Conservation (phyloP, 2,888 invertebrate species). For the Invenusta paracnida region DNA sequence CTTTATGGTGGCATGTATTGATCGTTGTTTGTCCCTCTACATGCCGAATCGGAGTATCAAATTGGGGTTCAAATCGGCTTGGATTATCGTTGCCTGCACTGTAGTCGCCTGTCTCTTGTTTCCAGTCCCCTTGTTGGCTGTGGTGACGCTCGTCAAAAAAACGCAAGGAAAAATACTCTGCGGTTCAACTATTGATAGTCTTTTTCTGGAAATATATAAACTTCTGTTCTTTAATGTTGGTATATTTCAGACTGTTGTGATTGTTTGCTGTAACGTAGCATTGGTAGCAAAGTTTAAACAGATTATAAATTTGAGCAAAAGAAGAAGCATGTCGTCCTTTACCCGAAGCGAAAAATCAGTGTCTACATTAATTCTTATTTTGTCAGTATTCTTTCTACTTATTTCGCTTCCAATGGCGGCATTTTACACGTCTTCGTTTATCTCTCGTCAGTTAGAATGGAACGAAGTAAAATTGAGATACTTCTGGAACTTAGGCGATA, state of each 20-base stretch:
- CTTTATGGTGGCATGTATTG: conserved; percentile 24
- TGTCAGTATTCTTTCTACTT: conserved; percentile 38
- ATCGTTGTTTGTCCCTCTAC: conserved; percentile 36
- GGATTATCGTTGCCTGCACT: not conserved
- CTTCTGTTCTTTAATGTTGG: no score
- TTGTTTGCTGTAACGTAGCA: not conserved
- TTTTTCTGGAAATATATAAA: no score
- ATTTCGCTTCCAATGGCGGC: conserved; percentile 40
- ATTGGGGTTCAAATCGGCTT: conserved; percentile 15
- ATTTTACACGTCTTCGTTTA: conserved; percentile 31
- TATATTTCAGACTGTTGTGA: conserved; percentile 36
- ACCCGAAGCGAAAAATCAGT: conserved; percentile 36
- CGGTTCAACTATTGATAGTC: not conserved
- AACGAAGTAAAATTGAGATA: not conserved
- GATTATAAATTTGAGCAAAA: conserved; percentile 2
- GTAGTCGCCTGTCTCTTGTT: not conserved
- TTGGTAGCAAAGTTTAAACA: conserved; percentile 17
- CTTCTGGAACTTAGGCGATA: conserved; percentile 38
- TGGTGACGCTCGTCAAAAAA: not conserved
- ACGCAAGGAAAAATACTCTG: conserved; percentile 36
- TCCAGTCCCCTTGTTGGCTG: conserved; percentile 1
- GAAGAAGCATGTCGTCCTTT: not conserved
- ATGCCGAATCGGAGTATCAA: conserved; percentile 34
- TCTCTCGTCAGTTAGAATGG: not conserved
- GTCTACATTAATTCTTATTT: conserved; percentile 34